phyloP scores from a whole-genome alignment of 2,797 vertebrate species.

The Rhabdomys pumilio region DNA sequence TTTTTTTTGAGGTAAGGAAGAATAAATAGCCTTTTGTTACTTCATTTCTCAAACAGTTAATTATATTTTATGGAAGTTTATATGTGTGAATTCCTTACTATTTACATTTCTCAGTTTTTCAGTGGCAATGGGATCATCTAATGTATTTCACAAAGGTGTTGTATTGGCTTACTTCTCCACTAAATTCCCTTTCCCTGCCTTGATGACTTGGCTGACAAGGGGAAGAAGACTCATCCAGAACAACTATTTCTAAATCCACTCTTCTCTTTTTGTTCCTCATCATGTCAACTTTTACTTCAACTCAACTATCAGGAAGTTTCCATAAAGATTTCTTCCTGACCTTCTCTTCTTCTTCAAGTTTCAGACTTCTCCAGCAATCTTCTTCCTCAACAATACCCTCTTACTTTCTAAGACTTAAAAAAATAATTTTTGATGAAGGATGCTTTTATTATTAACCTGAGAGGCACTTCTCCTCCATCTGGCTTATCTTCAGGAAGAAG shows the following conservation, averaged over 20 bases:
- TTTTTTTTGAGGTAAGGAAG: neutral
- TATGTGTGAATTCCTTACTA: neutral
- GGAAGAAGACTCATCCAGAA: neutral
- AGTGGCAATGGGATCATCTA: neutral
- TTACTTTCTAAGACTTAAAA: neutral
- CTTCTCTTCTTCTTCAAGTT: slow-evolving; percentile 1
- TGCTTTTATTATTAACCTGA: neutral
- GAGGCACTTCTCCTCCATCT: neutral
- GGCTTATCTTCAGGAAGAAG: neutral
- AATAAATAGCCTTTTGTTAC: slow-evolving; percentile 38
- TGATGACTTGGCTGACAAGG: neutral
- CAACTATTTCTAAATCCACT: neutral
- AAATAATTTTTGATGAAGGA: neutral
- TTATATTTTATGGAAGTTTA: slow-evolving; percentile 47
- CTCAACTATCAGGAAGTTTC: neutral
- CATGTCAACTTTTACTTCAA: neutral
- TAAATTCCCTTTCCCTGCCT: slow-evolving; percentile 3
- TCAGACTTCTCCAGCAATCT: neutral
- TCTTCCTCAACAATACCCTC: neutral
- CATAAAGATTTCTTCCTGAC: neutral
- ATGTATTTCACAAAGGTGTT: slow-evolving; percentile 26
- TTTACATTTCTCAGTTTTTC: slow-evolving; percentile 30
- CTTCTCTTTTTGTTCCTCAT: neutral
- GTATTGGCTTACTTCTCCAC: neutral
- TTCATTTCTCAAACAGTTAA: slow-evolving; percentile 15